phyloP scores from a whole-genome alignment of 2,888 invertebrate species.

The Luperina testacea region DNA sequence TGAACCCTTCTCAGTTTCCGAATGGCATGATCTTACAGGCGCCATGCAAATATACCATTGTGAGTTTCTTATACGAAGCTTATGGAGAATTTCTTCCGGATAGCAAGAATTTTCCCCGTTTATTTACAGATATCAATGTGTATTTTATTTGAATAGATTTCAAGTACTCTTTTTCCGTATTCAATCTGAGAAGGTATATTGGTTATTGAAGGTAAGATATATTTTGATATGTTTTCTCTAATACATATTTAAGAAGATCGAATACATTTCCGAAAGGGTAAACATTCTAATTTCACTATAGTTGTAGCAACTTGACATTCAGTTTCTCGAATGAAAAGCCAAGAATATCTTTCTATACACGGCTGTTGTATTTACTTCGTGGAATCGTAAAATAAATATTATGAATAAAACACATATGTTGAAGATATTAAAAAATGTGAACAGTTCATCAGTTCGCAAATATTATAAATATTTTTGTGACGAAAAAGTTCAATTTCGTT shows the following conservation, averaged over 20 bases:
- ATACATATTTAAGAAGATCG: background rate
- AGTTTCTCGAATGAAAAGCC: background rate
- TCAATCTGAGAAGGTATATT: slow-evolving; percentile 34
- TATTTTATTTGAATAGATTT: slow-evolving; percentile 63
- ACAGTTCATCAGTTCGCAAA: slow-evolving; percentile 3
- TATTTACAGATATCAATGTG: slow-evolving; percentile 60
- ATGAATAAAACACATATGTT: background rate
- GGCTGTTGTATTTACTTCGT: background rate
- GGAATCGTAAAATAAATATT: background rate
- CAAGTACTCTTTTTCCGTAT: slow-evolving; percentile 47
- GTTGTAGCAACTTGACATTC: background rate
- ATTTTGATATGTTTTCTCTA: slow-evolving; percentile 12
- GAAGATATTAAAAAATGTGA: background rate
- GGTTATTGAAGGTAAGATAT: slow-evolving; percentile 20
- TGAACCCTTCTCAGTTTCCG: slow-evolving; percentile 83
- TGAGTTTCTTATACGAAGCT: slow-evolving; percentile 49
- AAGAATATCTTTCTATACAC: background rate
- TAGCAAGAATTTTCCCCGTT: slow-evolving; percentile 57
- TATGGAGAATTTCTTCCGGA: slow-evolving; percentile 60
- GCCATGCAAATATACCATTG: slow-evolving; percentile 78
- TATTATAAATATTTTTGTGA: slow-evolving; percentile 29
- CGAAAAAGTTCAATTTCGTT: slow-evolving; percentile 33
- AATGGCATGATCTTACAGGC: slow-evolving; percentile 75
- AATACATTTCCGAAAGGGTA: background rate
- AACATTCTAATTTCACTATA: slow-evolving; percentile 9